Conservation (phyloP, 2,888 invertebrate genomes). For the Parasteatoda lunata region DNA sequence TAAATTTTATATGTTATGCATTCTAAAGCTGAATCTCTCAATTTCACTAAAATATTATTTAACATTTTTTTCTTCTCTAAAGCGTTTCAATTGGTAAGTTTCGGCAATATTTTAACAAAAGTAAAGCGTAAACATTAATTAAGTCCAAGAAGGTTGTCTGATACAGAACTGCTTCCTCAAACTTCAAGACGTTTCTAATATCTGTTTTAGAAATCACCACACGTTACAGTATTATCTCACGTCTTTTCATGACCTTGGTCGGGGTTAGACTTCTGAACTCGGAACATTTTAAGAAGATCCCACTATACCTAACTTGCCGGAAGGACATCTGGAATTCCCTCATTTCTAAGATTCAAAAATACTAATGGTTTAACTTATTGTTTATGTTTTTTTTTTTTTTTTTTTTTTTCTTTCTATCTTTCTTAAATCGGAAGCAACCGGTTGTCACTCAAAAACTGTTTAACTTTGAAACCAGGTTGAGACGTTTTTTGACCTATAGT, state of each 20-base stretch:
- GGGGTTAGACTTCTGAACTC: conserved; percentile 53
- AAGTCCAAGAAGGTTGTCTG: conserved; percentile 23
- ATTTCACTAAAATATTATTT: too few species aligned
- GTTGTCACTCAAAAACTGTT: conserved; percentile 30
- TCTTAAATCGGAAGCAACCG: conserved; percentile 30
- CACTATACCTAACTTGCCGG: conserved; percentile 43
- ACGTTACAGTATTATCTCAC: conserved; percentile 50
- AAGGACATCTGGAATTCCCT: conserved; percentile 56
- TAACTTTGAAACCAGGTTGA: conserved; percentile 16
- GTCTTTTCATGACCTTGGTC: conserved; percentile 45
- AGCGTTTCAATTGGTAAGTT: too few species aligned
- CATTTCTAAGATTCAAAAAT: conserved; percentile 49
- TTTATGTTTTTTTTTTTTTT: conserved; percentile 21
- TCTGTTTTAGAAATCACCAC: conserved; percentile 29
- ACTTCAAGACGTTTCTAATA: conserved; percentile 25
- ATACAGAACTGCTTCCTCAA: conserved; percentile 46
- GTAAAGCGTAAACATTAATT: too few species aligned
- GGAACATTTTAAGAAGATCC: conserved; percentile 49
- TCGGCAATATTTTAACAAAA: too few species aligned
- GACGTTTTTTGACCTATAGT: conserved; percentile 19
- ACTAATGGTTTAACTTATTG: conserved; percentile 25
- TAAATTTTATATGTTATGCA: too few species aligned
- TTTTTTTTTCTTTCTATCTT: conserved; percentile 23
- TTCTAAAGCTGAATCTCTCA: too few species aligned
- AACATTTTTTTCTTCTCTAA: too few species aligned